A percentile compares a stretch with the other conserved stretches of the same genome.
Conservation (phyloP, 1,140 invertebrate genomes). For the Eufriesea mexicana region DNA sequence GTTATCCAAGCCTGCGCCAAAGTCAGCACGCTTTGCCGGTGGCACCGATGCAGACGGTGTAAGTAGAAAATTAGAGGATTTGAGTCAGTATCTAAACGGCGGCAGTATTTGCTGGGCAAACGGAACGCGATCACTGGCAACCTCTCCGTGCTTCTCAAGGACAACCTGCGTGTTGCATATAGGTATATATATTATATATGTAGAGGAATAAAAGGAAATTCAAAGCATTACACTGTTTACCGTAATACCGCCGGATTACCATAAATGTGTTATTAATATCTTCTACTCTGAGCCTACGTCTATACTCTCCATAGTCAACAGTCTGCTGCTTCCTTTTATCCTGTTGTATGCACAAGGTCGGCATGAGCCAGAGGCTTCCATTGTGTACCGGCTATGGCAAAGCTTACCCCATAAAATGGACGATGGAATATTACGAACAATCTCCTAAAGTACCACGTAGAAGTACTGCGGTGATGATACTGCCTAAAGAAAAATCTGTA, state of each 20-base stretch:
- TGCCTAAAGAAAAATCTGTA: constrained; percentile 61
- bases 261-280: constrained; percentile 77
- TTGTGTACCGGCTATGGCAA: constrained; percentile 64
- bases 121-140: constrained; percentile 64
- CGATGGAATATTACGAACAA: constrained; percentile 66
- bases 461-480: constrained; percentile 53
- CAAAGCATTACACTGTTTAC: constrained; percentile 68
- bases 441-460: constrained; percentile 58
- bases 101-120: constrained; percentile 72
- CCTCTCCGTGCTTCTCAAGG: constrained; percentile 2
- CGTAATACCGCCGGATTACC: constrained; percentile 71
- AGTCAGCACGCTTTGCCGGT: constrained; percentile 45
- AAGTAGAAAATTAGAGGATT: constrained; percentile 61
- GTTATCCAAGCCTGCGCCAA: constrained; percentile 42
- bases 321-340: constrained; percentile 61
- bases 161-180: neutral
- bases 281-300: constrained; percentile 38
- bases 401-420: constrained; percentile 67
- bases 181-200: neutral
- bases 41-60: constrained; percentile 35
- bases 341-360: constrained; percentile 69
- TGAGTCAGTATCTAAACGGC: constrained; percentile 48
- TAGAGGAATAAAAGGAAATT: constrained; percentile 20
- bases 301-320: constrained; percentile 58
- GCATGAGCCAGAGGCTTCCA: constrained; percentile 56